phyloP scores from a whole-genome alignment of 2,888 invertebrate genomes.

The Drosophila phalerata region DNA sequence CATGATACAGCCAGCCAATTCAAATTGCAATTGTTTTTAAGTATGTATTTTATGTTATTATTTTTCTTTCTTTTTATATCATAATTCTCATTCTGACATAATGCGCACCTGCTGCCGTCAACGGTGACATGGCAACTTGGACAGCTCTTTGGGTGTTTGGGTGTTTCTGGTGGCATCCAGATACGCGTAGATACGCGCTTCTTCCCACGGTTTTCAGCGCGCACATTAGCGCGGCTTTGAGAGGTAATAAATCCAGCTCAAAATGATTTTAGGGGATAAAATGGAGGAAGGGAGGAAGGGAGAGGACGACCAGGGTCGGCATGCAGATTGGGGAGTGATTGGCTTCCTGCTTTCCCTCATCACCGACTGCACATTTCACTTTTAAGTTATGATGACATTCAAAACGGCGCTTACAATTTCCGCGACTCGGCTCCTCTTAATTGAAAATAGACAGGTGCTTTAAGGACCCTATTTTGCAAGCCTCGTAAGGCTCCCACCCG shows the following conservation, averaged over 20 bases:
- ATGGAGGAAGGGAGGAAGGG: not conserved
- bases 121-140: constrained; percentile 61
- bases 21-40: constrained; percentile 45
- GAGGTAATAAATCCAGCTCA: constrained; percentile 70
- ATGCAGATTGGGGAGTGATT: constrained; percentile 62
- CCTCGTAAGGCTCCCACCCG: not conserved
- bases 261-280: constrained; percentile 60
- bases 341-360: constrained; percentile 32
- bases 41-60: constrained; percentile 40
- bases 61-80: constrained; percentile 49
- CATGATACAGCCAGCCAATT: constrained; percentile 30
- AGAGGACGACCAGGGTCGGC: constrained; percentile 11
- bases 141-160: constrained; percentile 54
- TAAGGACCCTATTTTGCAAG: not conserved
- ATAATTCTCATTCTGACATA: constrained; percentile 71
- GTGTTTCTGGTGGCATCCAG: constrained; percentile 25
- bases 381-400: constrained; percentile 66
- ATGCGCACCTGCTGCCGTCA: constrained; percentile 73
- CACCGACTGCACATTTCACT: constrained; percentile 63
- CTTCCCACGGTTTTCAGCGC: constrained; percentile 55
- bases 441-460: constrained; percentile 72
- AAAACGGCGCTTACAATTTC: constrained; percentile 66
- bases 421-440: constrained; percentile 32
- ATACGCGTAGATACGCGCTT: constrained; percentile 2
- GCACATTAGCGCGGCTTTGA: constrained; percentile 71